Evolutionary conservation across 2,888 invertebrate species (phyloP), one percentile per base, ranked within the genome.

Genomic region (Cryptocheilus praepositus): DNA sequence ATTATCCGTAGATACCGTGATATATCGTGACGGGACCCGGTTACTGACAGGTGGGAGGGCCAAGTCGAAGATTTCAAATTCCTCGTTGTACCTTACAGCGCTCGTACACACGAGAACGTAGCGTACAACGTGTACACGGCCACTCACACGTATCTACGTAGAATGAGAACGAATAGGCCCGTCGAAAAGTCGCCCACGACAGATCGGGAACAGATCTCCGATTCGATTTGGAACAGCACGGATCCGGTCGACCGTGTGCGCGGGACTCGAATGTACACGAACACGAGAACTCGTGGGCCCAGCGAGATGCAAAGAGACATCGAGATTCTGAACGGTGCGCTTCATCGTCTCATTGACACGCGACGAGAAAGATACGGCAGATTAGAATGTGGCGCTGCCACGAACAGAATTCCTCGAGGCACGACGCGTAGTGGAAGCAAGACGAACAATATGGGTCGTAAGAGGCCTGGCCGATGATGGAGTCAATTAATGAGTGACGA

Each of bases 1-100:
- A 80, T 81, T 81, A 80, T 80, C 74, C 72, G 66, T 76, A 75
- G 71, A 71, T 79, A 76, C 69, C 67, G 73, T 78, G 81, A 79
- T 77, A 71, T 78, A 79, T 81, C 73, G 79, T 71, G 78, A 71
- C 73, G 67, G 73, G 59, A 49, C 52, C 58, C 13, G 59, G 58
- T 66, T 70, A 58, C 63, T 81, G 79, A 74, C 81, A 80, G 80
- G 76, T 77, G 79, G 71, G 75, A 76, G 73, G 71, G 68, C 62
- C 73, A 55, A 43, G 52, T 19, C n/a, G 43, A 36, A 67, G 70
- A 79, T 66, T 79, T 77, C 63, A 65, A 77, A 79, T 75, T 77
- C 73, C 71, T 77, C 71, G 55, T 45, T 62, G 69, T 69, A 72
- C 61, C 74, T 54, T 58, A 15, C 22, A 62, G 68, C 64, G 64